Base-by-base conservation (phyloP, 1,140 invertebrate species). In the Drosophila quadrilineata region DNA sequence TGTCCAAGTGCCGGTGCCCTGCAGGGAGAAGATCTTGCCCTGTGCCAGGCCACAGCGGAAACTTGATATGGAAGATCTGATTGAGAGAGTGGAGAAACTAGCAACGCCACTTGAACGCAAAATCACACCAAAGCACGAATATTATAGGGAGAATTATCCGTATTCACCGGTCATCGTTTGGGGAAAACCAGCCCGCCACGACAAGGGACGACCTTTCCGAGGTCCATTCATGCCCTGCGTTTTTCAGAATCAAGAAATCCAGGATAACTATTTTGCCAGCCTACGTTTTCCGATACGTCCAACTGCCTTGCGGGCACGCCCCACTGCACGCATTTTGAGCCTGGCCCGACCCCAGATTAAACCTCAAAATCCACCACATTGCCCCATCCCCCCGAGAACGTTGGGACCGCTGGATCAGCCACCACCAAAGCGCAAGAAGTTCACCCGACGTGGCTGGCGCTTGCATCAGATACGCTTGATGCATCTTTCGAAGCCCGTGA, bases 391-490 rank as follows among this genome's bases (percentile, higher is more conserved):
- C 5, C 28, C 45, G 0, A 67, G 40, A 9, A 1, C 35, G 0
- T 24, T 50, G 4, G 52, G 45, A n/a, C 21, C 52, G 0, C 26
- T 67, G 35, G 48, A 66, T 3, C 29, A 48, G 8, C 38, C 41
- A 2, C 74, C 66, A 4, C 66, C 71, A 0, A 59, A 52, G 10
- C 62, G 87, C 4, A 71, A 64, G 28, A 79, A 74, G 41, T 87
- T 88, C 3, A 88, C 82, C 6, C 31, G 58, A 17, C 67, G 63
- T 6, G 76, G 71, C 36, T 88, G 87, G 87, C 53, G 67, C 2
- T 29, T 85, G 33, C 87, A 88, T 65, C 71, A 84, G 36, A 59
- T 75, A 28, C 77, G 87, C 3, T 43, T 88, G 2, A 40, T 85
- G 0, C 87, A 88, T 14, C 70, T 88, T 2, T 75, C 87, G 0